These are phyloP conservation scores for Elephas maximus DNA, from an alignment of 2,113 vertebrate species.

Conservation along the genomic window DNA sequence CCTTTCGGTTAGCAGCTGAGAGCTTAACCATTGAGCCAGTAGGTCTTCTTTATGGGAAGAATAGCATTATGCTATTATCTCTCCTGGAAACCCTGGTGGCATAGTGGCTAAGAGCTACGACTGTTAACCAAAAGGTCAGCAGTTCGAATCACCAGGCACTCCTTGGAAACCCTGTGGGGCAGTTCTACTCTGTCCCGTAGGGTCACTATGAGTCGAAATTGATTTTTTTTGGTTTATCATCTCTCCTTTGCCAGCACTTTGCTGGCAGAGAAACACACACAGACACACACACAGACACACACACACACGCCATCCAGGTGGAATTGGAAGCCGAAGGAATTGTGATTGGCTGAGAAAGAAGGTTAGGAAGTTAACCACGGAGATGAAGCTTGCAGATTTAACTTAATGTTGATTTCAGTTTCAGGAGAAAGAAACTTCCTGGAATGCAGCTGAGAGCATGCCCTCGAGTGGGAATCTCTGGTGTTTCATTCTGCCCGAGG, in stretches of 20 bases:
- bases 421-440: conserved; percentile 77
- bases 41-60: background rate
- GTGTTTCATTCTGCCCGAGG: background rate
- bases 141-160: too few relatives aligned
- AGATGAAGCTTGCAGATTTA: conserved; percentile 75
- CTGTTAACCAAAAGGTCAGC: too few relatives aligned
- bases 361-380: conserved; percentile 2
- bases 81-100: too few relatives aligned
- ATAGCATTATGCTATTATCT: background rate
- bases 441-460: conserved; percentile 63
- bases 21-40: background rate
- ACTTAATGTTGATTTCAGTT: conserved; percentile 86
- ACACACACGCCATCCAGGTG: background rate
- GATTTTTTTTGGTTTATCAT: too few relatives aligned
- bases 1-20: background rate
- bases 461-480: background rate
- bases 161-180: too few relatives aligned
- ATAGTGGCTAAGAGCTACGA: too few relatives aligned
- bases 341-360: conserved; percentile 34
- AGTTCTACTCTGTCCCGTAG: too few relatives aligned
- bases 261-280: background rate
- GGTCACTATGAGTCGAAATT: too few relatives aligned
- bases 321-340: background rate
- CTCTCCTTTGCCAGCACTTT: background rate
- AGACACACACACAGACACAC: background rate